Conservation (phyloP, 2,888 invertebrate genomes). For the Phaonia tiefii region DNA sequence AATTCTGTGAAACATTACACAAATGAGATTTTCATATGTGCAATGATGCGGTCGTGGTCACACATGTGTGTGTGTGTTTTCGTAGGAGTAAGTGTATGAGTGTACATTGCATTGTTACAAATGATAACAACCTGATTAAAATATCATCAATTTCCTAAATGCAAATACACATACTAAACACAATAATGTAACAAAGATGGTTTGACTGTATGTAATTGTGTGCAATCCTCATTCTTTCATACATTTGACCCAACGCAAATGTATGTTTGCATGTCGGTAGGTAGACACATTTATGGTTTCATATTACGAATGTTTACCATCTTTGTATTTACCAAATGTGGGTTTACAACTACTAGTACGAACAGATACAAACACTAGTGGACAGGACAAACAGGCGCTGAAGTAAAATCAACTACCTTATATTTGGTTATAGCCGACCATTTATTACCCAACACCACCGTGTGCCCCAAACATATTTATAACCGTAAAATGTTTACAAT, state of each 20-base stretch:
- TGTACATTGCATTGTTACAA: conserved; percentile 38
- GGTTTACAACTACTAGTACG: conserved; percentile 26
- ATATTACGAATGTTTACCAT: conserved; percentile 35
- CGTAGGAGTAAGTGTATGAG: conserved; percentile 3
- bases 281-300: conserved; percentile 39
- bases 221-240: background rate
- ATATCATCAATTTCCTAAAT: conserved; percentile 51
- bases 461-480: no score
- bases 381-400: no score
- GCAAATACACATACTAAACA: conserved; percentile 9
- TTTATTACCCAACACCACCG: no score
- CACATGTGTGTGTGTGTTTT: conserved; percentile 5
- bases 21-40: conserved; percentile 19
- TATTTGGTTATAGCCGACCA: no score
- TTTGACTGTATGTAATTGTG: background rate
- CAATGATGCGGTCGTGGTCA: background rate
- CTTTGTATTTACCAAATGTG: conserved; percentile 41
- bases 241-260: background rate
- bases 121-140: conserved; percentile 54
- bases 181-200: background rate
- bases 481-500: no score
- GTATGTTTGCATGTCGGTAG: background rate
- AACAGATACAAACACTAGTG: no score
- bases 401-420: no score
- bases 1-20: conserved; percentile 26